phyloP scores from a whole-genome alignment of 2,888 invertebrate species.

The Philaethria dido region DNA sequence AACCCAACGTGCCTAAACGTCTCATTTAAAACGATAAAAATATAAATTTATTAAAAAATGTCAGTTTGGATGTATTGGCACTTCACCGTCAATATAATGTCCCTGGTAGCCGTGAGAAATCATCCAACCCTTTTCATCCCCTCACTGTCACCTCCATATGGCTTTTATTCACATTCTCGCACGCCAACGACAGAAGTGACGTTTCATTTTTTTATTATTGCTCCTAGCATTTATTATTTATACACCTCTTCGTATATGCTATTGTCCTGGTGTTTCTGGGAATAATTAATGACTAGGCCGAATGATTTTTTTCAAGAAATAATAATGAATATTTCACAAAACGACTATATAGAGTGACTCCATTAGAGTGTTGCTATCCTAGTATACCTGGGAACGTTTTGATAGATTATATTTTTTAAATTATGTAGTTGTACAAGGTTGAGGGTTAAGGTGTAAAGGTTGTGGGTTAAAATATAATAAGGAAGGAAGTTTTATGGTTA shows the following conservation, averaged over 20 bases:
- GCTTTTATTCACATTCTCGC: slow-evolving; percentile 8
- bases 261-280: not conserved
- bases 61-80: no score
- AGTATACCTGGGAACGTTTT: not conserved
- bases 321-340: not conserved
- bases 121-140: slow-evolving; percentile 14
- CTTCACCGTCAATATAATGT: no score
- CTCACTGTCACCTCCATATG: slow-evolving; percentile 7
- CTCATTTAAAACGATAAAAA: no score
- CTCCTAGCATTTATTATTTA: not conserved
- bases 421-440: no score
- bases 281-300: slow-evolving; percentile 10
- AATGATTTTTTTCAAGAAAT: not conserved
- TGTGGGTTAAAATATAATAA: no score
- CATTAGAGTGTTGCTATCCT: not conserved
- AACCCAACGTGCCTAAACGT: no score
- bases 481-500: no score
- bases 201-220: not conserved
- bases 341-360: not conserved
- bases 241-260: not conserved
- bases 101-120: slow-evolving; percentile 14
- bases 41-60: no score
- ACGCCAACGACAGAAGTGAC: not conserved
- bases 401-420: no score
- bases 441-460: no score